phyloP scores from a whole-genome alignment of 2,113 vertebrate genomes.

The Saimiri boliviensis region DNA sequence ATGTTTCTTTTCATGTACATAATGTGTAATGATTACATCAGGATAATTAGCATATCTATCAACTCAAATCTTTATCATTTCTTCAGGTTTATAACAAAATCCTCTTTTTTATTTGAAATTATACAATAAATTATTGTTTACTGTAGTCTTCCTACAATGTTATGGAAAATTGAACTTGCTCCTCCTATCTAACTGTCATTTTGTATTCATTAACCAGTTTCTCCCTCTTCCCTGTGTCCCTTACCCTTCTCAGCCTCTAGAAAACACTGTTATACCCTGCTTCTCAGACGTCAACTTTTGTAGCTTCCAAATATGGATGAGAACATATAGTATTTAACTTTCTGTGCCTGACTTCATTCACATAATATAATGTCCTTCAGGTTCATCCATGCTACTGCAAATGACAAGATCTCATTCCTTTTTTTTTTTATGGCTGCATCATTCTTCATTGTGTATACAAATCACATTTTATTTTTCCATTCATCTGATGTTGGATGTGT shows the following conservation, averaged over 20 bases:
- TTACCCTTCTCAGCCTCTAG: neutral
- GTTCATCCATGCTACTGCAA: neutral
- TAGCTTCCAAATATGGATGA: neutral
- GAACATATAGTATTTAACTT: neutral
- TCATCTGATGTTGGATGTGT: neutral
- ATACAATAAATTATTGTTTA: neutral
- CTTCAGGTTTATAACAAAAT: neutral
- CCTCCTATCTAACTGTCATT: neutral
- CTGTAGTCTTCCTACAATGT: neutral
- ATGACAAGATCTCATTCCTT: neutral
- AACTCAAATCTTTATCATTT: neutral
- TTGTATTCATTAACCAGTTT: neutral
- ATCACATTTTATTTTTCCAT: neutral
- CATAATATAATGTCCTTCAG: neutral
- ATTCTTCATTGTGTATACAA: neutral
- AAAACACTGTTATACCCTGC: neutral
- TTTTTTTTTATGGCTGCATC: neutral
- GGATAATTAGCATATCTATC: neutral
- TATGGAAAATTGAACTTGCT: neutral
- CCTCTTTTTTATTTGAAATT: neutral
- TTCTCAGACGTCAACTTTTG: neutral
- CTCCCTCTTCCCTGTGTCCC: neutral
- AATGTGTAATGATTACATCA: neutral
- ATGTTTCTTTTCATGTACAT: neutral
- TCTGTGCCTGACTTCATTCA: neutral